Percentiles rank a stretch among this genome's conserved stretches.
Evolutionary conservation across 2,888 invertebrate genomes (phyloP).

Genomic region (Caenorhabditis virilis): DNA sequence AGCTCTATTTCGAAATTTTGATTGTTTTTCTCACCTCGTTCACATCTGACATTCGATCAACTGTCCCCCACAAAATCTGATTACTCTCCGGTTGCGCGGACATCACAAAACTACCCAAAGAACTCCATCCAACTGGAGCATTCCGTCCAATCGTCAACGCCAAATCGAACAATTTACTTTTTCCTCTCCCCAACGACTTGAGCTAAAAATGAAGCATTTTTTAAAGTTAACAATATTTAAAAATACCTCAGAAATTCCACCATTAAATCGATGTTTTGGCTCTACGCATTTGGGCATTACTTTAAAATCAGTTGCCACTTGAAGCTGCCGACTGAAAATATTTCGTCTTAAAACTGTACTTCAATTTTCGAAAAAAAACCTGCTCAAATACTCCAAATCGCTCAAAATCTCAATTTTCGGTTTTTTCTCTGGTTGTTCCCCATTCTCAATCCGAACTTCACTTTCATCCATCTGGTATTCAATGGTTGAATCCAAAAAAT

Average conservation of each 20-base stretch:
- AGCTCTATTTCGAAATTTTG: too few species aligned
- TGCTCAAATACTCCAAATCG: conserved; percentile 32
- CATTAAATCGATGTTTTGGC: conserved; percentile 21
- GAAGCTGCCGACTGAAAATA: not conserved
- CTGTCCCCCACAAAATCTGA: conserved; percentile 18
- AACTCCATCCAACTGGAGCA: conserved; percentile 44
- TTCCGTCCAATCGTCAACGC: conserved; percentile 25
- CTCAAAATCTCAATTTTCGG: conserved; percentile 39
- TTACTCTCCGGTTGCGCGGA: conserved; percentile 20
- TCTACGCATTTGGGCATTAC: conserved; percentile 26
- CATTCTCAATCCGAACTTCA: conserved; percentile 11
- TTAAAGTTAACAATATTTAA: not conserved
- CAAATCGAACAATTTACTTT: conserved; percentile 37
- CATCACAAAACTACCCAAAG: conserved; percentile 21
- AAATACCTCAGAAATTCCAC: conserved; percentile 19
- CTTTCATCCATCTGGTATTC: conserved; percentile 7
- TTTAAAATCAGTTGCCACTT: conserved; percentile 12
- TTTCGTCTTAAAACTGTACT: not conserved
- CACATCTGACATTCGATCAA: conserved; percentile 26
- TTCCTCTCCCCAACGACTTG: conserved; percentile 18
- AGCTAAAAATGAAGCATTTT: not conserved
- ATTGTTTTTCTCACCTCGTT: too few species aligned
- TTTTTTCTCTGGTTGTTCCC: conserved; percentile 44
- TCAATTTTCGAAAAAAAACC: conserved; percentile 12
- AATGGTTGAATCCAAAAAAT: conserved; percentile 2